Evolutionary conservation across 2,888 invertebrate species (phyloP), one percentile per base, ranked within the genome.

Genomic region (Polydrusus pterygomalis): DNA sequence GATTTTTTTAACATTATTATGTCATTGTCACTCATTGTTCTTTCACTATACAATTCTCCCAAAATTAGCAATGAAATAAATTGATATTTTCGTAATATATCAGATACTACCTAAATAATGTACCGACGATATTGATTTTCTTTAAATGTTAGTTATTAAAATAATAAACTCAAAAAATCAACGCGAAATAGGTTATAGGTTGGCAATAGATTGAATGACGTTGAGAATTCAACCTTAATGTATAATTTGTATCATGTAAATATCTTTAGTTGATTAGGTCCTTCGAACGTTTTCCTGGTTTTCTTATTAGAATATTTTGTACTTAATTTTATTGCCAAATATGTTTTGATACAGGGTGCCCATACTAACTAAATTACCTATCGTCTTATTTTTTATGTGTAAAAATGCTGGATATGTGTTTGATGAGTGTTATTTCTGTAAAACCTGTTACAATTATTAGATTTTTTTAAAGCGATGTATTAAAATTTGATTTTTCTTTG

Each of bases 281-380:
- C 8, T 7, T 9, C 47, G 1, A 17, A n/a, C n/a, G 9, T 47
- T 15, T 47, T 17, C 17, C 3, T 17, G 17, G 2, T 47, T 9
- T 8, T 17, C 8, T 47, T 15, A 1, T 47, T 8, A 51, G 13
- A 17, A 17, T 49, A 17, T 49, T 15, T 49, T 49, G 17, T 49
- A 49, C 6, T 49, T 17, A 49, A n/a, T 49, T 51, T 25, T 54
- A 30, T 54, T 54, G 54, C 54, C 54, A 54, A 54, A 54, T 25
- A 51, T 51, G 10, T 51, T 6, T 54, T 54, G n/a, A 54, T 54
- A 30, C 54, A 54, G 54, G 54, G 54, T 54, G 54, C 30, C n/a
- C 20, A 20, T 1, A n/a, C n/a, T 25, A 54, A 13, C n/a, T n/a
- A 54, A 51, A 51, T 18, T 5, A 49, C 18, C 2, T 5, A 49